Conservation (phyloP, 2,888 invertebrate species). For the Drosophila kokeensis region DNA sequence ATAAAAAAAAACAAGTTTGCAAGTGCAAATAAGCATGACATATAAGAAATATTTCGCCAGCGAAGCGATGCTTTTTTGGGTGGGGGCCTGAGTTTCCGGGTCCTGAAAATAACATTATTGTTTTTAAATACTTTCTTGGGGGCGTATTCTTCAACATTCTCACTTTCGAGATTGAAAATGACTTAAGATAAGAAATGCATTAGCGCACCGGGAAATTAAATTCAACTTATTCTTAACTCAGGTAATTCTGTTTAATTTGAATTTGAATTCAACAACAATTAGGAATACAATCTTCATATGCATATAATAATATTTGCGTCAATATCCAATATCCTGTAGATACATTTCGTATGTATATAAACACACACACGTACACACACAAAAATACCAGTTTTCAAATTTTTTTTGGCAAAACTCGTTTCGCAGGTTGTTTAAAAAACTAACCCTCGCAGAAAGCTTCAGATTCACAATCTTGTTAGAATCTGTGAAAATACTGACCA, state of each 20-base stretch:
- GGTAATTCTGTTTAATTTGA: not conserved
- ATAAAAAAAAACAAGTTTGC: slow-evolving; percentile 52
- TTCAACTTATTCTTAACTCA: not conserved
- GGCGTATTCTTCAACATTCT: slow-evolving; percentile 20
- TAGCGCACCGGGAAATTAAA: slow-evolving; percentile 1
- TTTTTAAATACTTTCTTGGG: slow-evolving; percentile 13
- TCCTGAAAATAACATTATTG: slow-evolving; percentile 51
- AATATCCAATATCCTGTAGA: slow-evolving; percentile 44
- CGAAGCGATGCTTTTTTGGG: not conserved
- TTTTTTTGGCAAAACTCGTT: slow-evolving; percentile 69
- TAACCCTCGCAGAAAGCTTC: slow-evolving; percentile 13
- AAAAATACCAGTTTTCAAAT: slow-evolving; percentile 43
- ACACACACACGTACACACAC: not conserved
- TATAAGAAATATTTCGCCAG: slow-evolving; percentile 5
- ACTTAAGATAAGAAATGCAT: slow-evolving; percentile 1
- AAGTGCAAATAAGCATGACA: slow-evolving; percentile 25
- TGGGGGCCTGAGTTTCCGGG: slow-evolving; percentile 54
- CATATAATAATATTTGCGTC: slow-evolving; percentile 12
- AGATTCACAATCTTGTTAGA: slow-evolving; percentile 29
- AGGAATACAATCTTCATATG: slow-evolving; percentile 6
- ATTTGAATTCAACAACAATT: slow-evolving; percentile 7
- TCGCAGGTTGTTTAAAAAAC: slow-evolving; percentile 54
- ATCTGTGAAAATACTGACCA: slow-evolving; percentile 77
- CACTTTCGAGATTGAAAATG: slow-evolving; percentile 4
- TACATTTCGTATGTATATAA: slow-evolving; percentile 21